Evolutionary conservation across 2,888 invertebrate genomes (phyloP).

Genomic region (Cosmia pyralina): DNA sequence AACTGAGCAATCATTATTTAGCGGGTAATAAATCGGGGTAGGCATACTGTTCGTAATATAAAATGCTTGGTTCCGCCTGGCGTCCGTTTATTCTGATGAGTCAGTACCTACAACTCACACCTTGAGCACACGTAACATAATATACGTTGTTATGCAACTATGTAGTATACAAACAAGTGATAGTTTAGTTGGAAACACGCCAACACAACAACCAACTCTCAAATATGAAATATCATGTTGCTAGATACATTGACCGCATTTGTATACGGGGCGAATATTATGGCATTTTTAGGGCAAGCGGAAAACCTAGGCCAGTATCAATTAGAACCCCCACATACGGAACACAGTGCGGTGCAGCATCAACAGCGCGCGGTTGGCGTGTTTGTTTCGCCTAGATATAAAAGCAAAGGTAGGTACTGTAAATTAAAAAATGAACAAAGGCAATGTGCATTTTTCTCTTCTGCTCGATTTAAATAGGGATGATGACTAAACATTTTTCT

Average conservation of each 20-base stretch:
- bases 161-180: conserved; percentile 38
- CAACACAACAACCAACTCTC: conserved; percentile 41
- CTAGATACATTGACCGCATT: conserved; percentile 25
- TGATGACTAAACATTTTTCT: too few species aligned
- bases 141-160: conserved; percentile 45
- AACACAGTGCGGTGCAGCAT: background rate
- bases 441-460: background rate
- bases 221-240: conserved; percentile 51
- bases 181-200: conserved; percentile 47
- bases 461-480: background rate
- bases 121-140: conserved; percentile 25
- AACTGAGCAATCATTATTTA: conserved; percentile 5
- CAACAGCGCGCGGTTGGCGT: background rate
- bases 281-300: background rate
- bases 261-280: conserved; percentile 20
- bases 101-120: conserved; percentile 42
- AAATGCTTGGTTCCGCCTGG: conserved; percentile 11
- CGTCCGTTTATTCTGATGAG: conserved; percentile 16
- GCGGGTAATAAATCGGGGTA: background rate
- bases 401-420: background rate
- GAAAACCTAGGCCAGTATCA: background rate
- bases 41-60: background rate
- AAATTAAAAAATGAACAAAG: background rate
- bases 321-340: background rate
- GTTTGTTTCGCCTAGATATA: background rate